Conservation (phyloP, 2,113 vertebrate species). For the Rattus rattus region DNA sequence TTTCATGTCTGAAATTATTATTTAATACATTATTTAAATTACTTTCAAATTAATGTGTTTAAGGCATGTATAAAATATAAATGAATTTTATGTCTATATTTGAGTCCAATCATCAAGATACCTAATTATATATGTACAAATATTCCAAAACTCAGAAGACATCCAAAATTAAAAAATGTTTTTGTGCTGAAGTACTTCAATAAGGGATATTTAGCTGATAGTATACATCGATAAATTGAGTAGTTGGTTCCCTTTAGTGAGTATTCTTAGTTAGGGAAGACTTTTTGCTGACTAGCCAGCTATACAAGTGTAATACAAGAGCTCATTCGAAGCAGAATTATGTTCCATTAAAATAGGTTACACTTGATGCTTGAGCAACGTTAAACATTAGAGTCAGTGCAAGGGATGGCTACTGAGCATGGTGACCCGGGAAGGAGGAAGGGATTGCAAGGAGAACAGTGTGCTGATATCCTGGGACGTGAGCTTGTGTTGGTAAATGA, state of each 20-base stretch:
- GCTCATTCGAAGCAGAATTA: not conserved
- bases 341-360: not conserved
- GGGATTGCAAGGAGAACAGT: not conserved
- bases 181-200: not conserved
- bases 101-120: not conserved
- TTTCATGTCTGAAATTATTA: not conserved
- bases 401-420: not conserved
- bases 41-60: not conserved
- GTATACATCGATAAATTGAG: not conserved
- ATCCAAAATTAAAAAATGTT: not conserved
- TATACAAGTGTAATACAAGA: not conserved
- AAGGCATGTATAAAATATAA: not conserved
- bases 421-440: not conserved
- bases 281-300: not conserved
- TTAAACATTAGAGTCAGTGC: not conserved
- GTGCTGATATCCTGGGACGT: not conserved
- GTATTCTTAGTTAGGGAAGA: not conserved
- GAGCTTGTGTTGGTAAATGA: not conserved
- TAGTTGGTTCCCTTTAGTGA: not conserved
- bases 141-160: not conserved
- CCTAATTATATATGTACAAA: not conserved
- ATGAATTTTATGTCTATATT: not conserved
- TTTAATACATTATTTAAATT: not conserved
- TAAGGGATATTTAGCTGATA: too few species aligned
- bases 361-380: not conserved